These are phyloP conservation scores for Scaptodrosophila latifasciaeformis DNA, from an alignment of 2,888 invertebrate genomes.

Conservation along the genomic window DNA sequence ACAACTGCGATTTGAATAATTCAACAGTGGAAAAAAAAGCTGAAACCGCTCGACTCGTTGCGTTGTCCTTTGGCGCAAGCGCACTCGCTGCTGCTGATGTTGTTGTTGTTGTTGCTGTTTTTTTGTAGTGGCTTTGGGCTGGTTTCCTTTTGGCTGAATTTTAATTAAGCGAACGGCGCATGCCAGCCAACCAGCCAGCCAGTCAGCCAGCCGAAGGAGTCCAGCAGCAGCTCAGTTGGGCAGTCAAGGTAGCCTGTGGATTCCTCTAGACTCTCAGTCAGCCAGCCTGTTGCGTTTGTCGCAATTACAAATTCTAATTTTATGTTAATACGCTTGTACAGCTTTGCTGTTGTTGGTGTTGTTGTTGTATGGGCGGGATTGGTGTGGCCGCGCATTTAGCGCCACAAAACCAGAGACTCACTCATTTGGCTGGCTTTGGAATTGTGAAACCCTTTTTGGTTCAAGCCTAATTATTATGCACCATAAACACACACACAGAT, in stretches of 20 bases:
- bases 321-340: conserved; percentile 66
- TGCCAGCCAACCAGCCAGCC: conserved; percentile 43
- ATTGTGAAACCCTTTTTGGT: too few species aligned
- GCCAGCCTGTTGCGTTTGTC: conserved; percentile 67
- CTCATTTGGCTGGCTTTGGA: not conserved
- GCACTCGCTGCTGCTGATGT: conserved; percentile 32
- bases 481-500: conserved; percentile 53
- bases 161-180: conserved; percentile 69
- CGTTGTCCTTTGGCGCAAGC: conserved; percentile 65
- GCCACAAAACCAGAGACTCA: conserved; percentile 22
- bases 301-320: conserved; percentile 74
- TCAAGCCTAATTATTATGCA: conserved; percentile 65
- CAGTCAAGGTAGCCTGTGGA: not conserved
- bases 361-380: too few species aligned
- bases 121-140: not conserved
- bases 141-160: conserved; percentile 48
- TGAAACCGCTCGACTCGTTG: conserved; percentile 23
- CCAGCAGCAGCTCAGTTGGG: conserved; percentile 10
- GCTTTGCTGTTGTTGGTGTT: conserved; percentile 12
- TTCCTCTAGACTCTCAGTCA: conserved; percentile 19
- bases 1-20: conserved; percentile 64
- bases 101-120: conserved; percentile 1
- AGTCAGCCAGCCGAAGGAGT: too few species aligned
- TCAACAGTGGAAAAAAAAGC: conserved; percentile 62
- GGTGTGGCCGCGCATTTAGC: conserved; percentile 44